Conservation (phyloP, 2,113 vertebrate species). For the Felis chaus region DNA sequence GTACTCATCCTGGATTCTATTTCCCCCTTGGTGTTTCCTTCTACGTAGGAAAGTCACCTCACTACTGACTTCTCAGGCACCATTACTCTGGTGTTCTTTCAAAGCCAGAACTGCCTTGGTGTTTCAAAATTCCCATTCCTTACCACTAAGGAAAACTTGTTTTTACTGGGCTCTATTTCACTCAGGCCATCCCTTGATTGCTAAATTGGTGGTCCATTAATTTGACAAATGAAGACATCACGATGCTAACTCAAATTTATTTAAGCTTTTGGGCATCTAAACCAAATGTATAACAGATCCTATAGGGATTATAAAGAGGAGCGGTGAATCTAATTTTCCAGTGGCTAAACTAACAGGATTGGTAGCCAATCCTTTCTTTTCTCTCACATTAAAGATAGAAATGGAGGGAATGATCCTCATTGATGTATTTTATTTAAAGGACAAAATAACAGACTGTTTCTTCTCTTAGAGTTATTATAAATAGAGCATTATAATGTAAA, state of each 20-base stretch:
- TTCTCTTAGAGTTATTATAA: constrained; percentile 14
- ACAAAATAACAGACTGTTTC: not conserved
- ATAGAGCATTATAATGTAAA: not conserved
- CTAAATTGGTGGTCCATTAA: constrained; percentile 46
- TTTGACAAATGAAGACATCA: constrained; percentile 56
- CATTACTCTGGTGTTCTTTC: not conserved
- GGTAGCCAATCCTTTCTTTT: constrained; percentile 10
- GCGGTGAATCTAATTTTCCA: constrained; percentile 58
- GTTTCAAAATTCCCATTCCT: constrained; percentile 12
- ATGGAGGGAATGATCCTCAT: not conserved
- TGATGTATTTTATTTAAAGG: not conserved
- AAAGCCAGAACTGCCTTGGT: not conserved
- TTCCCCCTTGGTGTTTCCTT: not conserved
- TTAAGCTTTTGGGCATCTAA: constrained; percentile 55
- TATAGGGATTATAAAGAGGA: constrained; percentile 46
- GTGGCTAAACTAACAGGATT: constrained; percentile 33
- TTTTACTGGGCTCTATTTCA: not conserved
- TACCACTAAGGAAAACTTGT: not conserved
- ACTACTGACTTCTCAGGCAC: not conserved
- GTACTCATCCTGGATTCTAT: not conserved
- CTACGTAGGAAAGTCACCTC: not conserved
- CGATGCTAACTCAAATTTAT: constrained; percentile 41
- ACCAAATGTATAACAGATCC: constrained; percentile 44
- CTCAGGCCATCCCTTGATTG: constrained; percentile 46
- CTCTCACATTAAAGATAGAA: not conserved